Evolutionary conservation across 2,113 vertebrate species (phyloP), one percentile per base, ranked within the genome.

Genomic region (Corythaixoides concolor): DNA sequence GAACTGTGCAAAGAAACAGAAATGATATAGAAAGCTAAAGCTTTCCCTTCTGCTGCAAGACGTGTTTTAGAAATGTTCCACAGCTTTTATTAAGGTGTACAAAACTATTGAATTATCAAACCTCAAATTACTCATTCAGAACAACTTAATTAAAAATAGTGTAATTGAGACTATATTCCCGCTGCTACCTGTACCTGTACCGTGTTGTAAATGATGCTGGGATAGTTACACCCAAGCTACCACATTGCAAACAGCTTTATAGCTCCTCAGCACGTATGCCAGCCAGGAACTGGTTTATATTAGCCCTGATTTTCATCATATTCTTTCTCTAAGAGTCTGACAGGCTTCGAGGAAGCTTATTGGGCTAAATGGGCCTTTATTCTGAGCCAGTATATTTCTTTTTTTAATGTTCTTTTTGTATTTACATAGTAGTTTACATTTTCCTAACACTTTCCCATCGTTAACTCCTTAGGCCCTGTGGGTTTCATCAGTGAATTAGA

Each of bases 91-190:
- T 79, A 63, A 56, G 45, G n/a, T 66, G 50, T 62, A 59, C 55
- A 70, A 82, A 82, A 56, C 27, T 73, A 80, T 59, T 43, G 85
- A 76, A 88, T 84, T 93, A 73, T 63, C 68, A 84, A 79, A 73
- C 45, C 66, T 94, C 55, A 35, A 76, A 93, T 91, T 92, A 76
- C 53, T 95, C 58, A 79, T 91, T 95, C 78, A 83, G 84, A 94
- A 88, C 47, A 92, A 50, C 63, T 95, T 97, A 97, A 95, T 97
- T 93, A 95, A 93, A 91, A 95, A 93, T 83, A 95, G 52, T 95
- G 27, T 79, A 93, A 85, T 77, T 79, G 80, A 73, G 67, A 47
- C 78, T 88, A 13, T 89, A 91, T 93, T 96, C 77, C 92, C 86
- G 59, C 41, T 85, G 81, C 77, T 95, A 30, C 55, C 70, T 85